A percentile compares a stretch with the other conserved stretches of the same genome.
Conservation (phyloP, 35 echinoderm and acorn worm species). For the Apostichopus parvimensis region DNA sequence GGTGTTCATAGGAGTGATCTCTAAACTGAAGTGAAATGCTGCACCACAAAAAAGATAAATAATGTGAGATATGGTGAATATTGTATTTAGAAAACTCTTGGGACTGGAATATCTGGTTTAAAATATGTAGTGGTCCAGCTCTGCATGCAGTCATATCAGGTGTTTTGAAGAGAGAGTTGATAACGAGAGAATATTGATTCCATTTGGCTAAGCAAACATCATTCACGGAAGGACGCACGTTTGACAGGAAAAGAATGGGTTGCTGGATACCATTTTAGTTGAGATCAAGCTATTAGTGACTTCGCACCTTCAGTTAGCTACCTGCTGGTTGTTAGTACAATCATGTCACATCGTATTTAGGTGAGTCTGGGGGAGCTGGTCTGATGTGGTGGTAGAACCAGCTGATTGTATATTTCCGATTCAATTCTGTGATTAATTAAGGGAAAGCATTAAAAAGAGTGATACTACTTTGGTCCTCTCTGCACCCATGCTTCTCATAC, state of each 20-base stretch:
- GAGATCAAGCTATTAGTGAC: background rate
- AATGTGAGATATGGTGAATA: no score
- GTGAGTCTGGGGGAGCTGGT: background rate
- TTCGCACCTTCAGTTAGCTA: background rate
- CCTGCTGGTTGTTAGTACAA: background rate
- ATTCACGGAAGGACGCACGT: background rate
- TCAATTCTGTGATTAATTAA: no score
- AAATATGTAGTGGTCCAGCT: background rate
- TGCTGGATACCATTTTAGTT: background rate
- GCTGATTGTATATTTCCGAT: no score
- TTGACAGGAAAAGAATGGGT: conserved; percentile 4
- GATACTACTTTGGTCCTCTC: no score
- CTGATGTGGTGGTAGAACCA: no score
- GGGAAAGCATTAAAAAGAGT: no score
- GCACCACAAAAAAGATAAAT: no score
- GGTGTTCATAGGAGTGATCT: no score
- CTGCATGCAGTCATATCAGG: conserved; percentile 6
- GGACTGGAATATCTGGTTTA: background rate
- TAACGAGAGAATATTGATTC: conserved; percentile 12
- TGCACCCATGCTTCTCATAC: no score
- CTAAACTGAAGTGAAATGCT: no score
- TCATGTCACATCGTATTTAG: conserved; percentile 7
- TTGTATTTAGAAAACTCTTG: no score
- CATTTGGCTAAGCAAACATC: conserved; percentile 33
- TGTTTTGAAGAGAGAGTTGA: background rate